These are phyloP conservation scores for Andricus grossulariae DNA, from an alignment of 1,140 invertebrate species.

Conservation along the genomic window DNA sequence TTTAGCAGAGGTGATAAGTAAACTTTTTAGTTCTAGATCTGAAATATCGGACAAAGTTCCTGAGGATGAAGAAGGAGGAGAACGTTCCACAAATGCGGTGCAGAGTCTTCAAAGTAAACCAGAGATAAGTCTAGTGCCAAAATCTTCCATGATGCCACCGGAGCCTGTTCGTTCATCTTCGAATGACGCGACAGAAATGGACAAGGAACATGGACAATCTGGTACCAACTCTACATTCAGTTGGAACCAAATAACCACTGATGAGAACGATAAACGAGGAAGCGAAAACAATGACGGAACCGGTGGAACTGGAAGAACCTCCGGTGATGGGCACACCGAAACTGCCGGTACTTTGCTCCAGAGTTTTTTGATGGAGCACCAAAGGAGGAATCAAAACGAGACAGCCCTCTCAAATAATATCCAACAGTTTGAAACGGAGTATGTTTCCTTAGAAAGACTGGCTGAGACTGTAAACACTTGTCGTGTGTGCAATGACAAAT, in stretches of 20 bases:
- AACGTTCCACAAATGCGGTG: conserved; percentile 42
- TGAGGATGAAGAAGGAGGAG: conserved; percentile 43
- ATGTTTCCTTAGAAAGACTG: conserved; percentile 73
- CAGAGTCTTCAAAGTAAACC: conserved; percentile 55
- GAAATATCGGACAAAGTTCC: conserved; percentile 39
- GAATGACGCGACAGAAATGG: background rate
- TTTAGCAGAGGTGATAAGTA: background rate
- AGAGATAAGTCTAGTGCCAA: conserved; percentile 61
- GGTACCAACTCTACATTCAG: conserved; percentile 51
- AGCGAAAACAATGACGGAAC: conserved; percentile 37
- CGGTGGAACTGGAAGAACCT: conserved; percentile 33
- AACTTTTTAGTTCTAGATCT: conserved; percentile 57
- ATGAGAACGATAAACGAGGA: conserved; percentile 38
- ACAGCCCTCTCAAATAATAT: conserved; percentile 53
- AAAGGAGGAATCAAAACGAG: conserved; percentile 66
- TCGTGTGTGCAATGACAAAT: conserved; percentile 74
- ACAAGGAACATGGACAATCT: conserved; percentile 36
- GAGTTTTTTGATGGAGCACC: conserved; percentile 70
- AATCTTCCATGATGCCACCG: conserved; percentile 51
- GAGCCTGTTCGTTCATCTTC: conserved; percentile 28
- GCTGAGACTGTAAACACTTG: conserved; percentile 72
- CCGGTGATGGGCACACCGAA: conserved; percentile 39
- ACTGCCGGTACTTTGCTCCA: conserved; percentile 63
- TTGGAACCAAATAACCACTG: conserved; percentile 66
- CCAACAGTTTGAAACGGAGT: conserved; percentile 68